Evolutionary conservation across 2,113 vertebrate species (phyloP).

Genomic region (Acrocephalus arundinaceus): DNA sequence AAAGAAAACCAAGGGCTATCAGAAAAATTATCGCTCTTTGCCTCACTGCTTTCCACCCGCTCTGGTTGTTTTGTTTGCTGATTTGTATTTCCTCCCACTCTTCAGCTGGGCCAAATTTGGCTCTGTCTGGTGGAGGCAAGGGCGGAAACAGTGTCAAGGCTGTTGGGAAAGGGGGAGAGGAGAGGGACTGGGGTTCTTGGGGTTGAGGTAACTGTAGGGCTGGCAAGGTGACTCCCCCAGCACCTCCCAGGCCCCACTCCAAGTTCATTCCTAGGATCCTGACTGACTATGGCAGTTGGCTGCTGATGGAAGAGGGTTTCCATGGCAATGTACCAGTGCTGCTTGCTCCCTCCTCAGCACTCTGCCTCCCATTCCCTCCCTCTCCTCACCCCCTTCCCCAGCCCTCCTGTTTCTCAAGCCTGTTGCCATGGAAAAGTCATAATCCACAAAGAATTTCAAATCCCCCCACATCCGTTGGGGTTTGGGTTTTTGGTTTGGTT

Average conservation of each 20-base stretch:
- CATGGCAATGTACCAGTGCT: conserved; percentile 69
- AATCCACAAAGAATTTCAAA: conserved; percentile 56
- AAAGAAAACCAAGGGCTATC: conserved; percentile 16
- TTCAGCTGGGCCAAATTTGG: conserved; percentile 32
- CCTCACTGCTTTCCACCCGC: fast-evolving
- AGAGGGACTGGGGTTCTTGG: fast-evolving
- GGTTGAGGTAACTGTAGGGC: neutral
- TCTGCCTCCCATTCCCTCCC: conserved; percentile 61
- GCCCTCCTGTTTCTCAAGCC: conserved; percentile 45
- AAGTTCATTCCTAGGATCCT: conserved; percentile 64
- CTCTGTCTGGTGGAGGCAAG: neutral
- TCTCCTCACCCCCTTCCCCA: neutral
- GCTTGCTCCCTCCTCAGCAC: conserved; percentile 6
- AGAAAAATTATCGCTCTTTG: neutral
- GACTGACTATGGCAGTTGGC: conserved; percentile 73
- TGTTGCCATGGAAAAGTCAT: conserved; percentile 68
- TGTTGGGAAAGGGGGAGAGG: neutral
- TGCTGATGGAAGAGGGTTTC: conserved; percentile 69
- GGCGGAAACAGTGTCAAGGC: neutral
- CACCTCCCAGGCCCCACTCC: neutral
- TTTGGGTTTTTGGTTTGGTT: neutral
- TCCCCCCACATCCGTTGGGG: neutral
- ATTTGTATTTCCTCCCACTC: neutral
- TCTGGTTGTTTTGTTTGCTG: neutral
- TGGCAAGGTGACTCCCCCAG: neutral